Conservation (phyloP, 1,140 invertebrate species). For the Ridgeia piscesae region DNA sequence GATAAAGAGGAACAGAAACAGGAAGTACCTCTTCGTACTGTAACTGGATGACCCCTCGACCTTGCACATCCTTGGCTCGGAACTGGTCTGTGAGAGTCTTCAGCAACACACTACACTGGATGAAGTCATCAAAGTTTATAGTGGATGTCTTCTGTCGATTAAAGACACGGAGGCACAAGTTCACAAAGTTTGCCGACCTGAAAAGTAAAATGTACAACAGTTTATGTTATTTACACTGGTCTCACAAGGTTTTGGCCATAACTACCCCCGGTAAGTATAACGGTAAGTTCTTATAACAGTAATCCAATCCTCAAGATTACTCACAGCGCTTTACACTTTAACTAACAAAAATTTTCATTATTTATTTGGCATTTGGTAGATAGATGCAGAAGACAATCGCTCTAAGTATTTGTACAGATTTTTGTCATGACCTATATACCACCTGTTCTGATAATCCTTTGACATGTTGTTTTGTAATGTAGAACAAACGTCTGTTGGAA, state of each 20-base stretch:
- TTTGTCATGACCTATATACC: neutral
- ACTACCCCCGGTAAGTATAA: no score
- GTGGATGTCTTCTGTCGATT: conserved; percentile 40
- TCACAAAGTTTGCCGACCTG: conserved; percentile 55
- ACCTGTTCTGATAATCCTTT: no score
- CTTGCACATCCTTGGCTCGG: conserved; percentile 47
- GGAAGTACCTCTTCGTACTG: conserved; percentile 53
- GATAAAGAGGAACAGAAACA: neutral
- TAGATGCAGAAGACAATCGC: neutral
- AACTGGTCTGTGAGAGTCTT: conserved; percentile 57
- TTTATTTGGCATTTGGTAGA: neutral
- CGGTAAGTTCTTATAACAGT: neutral
- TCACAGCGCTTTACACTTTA: no score
- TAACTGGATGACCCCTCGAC: conserved; percentile 49
- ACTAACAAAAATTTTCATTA: neutral
- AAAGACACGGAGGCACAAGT: conserved; percentile 51
- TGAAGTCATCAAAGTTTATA: conserved; percentile 60
- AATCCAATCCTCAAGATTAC: no score
- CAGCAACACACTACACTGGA: conserved; percentile 59
- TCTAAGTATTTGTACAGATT: neutral
- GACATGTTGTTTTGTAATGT: neutral
- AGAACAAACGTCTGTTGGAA: no score
- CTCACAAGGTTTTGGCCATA: no score
- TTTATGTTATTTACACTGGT: no score
- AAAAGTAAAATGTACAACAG: conserved; percentile 21